Evolutionary conservation across 2,113 vertebrate genomes (phyloP).

Genomic region (Crotalus helleri): DNA sequence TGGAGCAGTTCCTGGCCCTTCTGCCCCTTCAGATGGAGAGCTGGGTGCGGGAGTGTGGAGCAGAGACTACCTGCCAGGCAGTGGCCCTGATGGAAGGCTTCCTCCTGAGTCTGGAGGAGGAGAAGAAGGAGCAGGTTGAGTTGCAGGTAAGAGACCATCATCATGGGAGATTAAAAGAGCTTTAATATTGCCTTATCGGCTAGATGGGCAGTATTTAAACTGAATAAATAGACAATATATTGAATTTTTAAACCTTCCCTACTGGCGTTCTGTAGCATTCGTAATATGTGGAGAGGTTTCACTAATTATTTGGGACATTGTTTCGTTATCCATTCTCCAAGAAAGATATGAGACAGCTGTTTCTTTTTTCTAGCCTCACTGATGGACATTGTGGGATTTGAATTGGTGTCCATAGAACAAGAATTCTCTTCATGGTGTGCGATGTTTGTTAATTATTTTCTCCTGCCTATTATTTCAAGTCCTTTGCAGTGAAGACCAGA

Average conservation of each 20-base stretch:
- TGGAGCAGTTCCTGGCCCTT: neutral
- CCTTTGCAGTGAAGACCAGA: neutral
- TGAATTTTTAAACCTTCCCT: neutral
- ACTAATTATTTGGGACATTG: neutral
- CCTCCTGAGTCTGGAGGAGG: neutral
- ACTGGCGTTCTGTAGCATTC: neutral
- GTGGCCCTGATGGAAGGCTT: neutral
- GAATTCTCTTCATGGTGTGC: neutral
- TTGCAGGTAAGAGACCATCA: neutral
- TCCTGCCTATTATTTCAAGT: neutral
- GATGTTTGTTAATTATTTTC: neutral
- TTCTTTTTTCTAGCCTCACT: neutral
- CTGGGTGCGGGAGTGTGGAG: neutral
- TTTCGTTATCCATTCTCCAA: neutral
- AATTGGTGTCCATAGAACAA: neutral
- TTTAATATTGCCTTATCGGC: neutral
- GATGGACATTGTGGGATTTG: neutral
- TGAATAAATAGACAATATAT: neutral
- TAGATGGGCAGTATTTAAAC: neutral
- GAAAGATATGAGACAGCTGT: neutral
- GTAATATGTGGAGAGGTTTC: neutral
- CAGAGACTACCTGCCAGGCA: neutral
- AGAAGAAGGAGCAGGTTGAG: neutral
- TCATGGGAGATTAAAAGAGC: neutral
- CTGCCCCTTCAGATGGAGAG: neutral